Evolutionary conservation across 2,888 invertebrate genomes (phyloP), one percentile per base, ranked within the genome.

Genomic region (Nomada hirtipes): DNA sequence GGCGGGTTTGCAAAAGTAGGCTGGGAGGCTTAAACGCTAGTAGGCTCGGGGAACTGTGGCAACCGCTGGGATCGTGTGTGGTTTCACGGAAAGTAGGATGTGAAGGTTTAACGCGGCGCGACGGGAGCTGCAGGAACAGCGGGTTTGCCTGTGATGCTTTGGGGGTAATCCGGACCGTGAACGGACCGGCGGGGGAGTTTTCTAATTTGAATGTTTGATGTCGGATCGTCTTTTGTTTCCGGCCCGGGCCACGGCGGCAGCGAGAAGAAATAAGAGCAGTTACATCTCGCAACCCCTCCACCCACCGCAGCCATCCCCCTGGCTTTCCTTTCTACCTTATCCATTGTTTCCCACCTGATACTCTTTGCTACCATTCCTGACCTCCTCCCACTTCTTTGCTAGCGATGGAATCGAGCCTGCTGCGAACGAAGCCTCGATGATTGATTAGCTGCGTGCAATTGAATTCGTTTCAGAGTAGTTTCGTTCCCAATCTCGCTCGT

Each of bases 121-220:
- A 79, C 55, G 65, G 23, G 15, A 29, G 47, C 23, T 23, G 26
- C 23, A 11, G 69, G 11, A 4, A 10, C 7, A 20, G 7, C 2
- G 59, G 64, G 64, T 20, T 20, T 18, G 13, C 15, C 47, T 47
- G 3, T 13, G 65, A 59, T 65, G 59, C 77, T 74, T 74, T 61
- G 11, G 65, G 76, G 50, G 82, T 81, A 84, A 85, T 79, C 85
- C 86, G 70, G 85, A 67, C 77, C 76, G 67, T 67, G 82, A 69
- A 76, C 76, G 75, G 73, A 85, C 79, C 77, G 75, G 78, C 79
- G 83, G 80, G 84, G 79, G 82, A 85, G 86, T 89, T 90, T 89
- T 88, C 88, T 89, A 90, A 90, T 90, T 90, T 90, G 87, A 90
- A 90, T 90, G 90, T 90, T 90, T 90, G 89, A 90, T 89, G 90